phyloP scores from a whole-genome alignment of 53 echinoderm and acorn worm species.

The Echinarachnius parma region DNA sequence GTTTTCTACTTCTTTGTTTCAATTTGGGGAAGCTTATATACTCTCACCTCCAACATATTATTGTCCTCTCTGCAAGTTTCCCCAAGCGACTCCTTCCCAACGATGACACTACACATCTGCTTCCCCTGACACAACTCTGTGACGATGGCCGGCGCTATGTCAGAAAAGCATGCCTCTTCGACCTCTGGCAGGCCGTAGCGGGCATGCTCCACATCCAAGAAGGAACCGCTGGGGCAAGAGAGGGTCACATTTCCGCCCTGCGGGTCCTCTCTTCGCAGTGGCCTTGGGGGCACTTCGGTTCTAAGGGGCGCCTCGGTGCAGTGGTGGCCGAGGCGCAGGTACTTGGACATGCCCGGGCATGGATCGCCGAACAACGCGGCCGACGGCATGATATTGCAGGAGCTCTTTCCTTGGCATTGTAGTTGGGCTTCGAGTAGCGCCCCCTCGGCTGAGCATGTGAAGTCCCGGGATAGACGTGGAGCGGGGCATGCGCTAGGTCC shows the following conservation, averaged over 20 bases:
- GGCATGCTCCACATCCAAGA: constrained; percentile 3
- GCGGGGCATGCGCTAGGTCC: neutral
- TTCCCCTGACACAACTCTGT: constrained; percentile 18
- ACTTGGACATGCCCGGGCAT: constrained; percentile 22
- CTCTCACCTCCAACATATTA: constrained; percentile 8
- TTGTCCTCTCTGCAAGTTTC: neutral
- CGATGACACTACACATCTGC: neutral
- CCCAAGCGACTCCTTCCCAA: neutral
- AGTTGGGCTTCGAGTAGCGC: neutral
- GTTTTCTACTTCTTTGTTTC: no score
- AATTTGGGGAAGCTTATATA: no score
- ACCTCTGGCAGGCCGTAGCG: constrained; percentile 2
- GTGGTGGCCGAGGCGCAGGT: constrained; percentile 25
- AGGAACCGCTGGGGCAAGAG: constrained; percentile 11
- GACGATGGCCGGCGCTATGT: neutral
- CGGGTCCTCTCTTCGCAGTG: neutral
- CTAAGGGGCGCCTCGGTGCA: constrained; percentile 7
- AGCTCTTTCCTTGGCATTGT: constrained; percentile 15
- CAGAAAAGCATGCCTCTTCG: constrained; percentile 13
- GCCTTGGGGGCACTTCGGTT: neutral
- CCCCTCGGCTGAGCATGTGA: constrained; percentile 11
- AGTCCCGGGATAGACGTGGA: neutral
- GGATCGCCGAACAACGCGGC: constrained; percentile 25
- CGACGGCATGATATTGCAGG: constrained; percentile 23
- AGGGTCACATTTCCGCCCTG: constrained; percentile 4